Conservation (phyloP, 2,797 vertebrate species). For the Champsocephalus esox region DNA sequence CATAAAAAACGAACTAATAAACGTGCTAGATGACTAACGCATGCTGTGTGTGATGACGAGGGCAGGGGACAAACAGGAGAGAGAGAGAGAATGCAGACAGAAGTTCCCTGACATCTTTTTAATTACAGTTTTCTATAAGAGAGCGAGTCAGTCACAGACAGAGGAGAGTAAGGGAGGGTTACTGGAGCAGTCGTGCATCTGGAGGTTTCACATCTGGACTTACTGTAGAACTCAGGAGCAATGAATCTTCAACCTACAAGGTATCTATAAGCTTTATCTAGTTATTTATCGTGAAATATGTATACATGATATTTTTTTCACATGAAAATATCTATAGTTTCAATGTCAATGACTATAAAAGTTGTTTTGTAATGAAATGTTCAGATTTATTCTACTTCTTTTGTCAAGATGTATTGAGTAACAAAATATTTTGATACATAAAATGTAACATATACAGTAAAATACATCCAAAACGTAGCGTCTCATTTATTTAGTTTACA, state of each 20-base stretch:
- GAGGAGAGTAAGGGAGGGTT: constrained; percentile 35
- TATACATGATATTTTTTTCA: neutral
- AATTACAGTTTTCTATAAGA: constrained; percentile 64
- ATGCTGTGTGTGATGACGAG: neutral
- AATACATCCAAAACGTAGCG: neutral
- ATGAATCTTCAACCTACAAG: constrained; percentile 69
- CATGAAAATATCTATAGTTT: too few relatives aligned
- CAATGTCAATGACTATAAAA: too few relatives aligned
- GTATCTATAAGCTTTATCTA: constrained; percentile 52
- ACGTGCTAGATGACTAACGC: neutral
- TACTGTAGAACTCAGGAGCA: constrained; percentile 12
- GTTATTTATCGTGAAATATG: neutral
- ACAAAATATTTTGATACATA: neutral
- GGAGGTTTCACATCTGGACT: constrained; percentile 64
- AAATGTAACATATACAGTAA: neutral
- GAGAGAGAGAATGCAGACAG: constrained; percentile 3
- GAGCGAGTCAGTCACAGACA: constrained; percentile 46
- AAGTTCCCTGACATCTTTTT: constrained; percentile 69
- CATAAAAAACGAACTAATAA: neutral
- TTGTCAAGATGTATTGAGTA: neutral
- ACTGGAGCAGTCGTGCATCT: constrained; percentile 40
- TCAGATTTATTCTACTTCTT: neutral
- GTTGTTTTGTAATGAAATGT: neutral
- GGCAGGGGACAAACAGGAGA: neutral
- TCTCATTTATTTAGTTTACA: neutral